Evolutionary conservation across 92 coral and sea anemone genomes (phyloP), one percentile per base, ranked within the genome.

Genomic region (Porites rus): DNA sequence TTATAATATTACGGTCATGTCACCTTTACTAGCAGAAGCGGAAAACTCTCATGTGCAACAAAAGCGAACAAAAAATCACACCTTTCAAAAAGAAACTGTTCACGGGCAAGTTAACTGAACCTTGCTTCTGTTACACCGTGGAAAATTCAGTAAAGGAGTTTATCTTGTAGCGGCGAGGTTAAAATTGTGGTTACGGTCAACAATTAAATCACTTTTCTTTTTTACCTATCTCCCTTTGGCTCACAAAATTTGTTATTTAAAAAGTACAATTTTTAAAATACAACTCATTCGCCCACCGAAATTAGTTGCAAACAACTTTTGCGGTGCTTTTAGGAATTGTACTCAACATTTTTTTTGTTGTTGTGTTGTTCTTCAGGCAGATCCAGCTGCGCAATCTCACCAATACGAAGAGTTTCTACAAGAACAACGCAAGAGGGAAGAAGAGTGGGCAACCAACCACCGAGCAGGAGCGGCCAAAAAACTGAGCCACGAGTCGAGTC

Each of bases 91-190:
- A 24, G 51, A 72, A 46, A 72, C 20, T 72, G 56, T 72, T 72
- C 77, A 72, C 77, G 21, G 19, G 77, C 77, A 72, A 72, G 77
- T 72, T 72, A 72, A 72, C 77, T 72, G 77, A 46, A 72, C 60
- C 77, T 72, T 21, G 77, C 59, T 43, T 72, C 60, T 72, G 77
- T 43, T 46, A 72, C 77, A 72, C 61, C 59, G 60, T 50, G 77
- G 60, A 72, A 72, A 72, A 24, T 72, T 72, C 77, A 58, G 51
- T 51, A 12, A 72, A 43, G 21, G 53, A n/a, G 8, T 72, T 72
- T 74, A 74, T 74, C 25, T 24, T 24, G 25, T 24, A 24, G 25
- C 25, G 25, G 25, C 25, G 0, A 24, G 25, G 25, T 24, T 24
- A 24, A 24, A 24, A 24, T 24, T 24, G 59, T 73, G 18, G 77